These are phyloP conservation scores for Lateolabrax maculatus DNA, from an alignment of 2,797 vertebrate species.

Conservation along the genomic window DNA sequence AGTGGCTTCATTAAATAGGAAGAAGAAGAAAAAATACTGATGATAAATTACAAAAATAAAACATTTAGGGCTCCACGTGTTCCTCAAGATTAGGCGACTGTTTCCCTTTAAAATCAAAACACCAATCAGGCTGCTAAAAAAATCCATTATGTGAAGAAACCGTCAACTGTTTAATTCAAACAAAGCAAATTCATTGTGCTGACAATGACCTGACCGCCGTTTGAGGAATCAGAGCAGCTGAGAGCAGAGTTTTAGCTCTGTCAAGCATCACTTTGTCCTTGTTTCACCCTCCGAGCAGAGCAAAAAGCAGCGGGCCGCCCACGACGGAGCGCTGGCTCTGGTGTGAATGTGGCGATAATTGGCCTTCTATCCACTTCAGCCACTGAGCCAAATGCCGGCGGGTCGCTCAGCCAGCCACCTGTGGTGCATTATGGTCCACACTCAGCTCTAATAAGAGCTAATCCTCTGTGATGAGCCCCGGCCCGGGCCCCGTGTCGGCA, in stretches of 20 bases:
- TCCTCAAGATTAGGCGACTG: rapidly evolving
- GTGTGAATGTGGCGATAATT: constrained; percentile 63
- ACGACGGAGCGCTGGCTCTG: constrained; percentile 19
- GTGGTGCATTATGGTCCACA: constrained; percentile 69
- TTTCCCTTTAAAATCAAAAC: background rate
- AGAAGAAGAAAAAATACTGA: too few relatives aligned
- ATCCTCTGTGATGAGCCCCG: constrained; percentile 64
- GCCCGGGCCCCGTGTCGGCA: constrained; percentile 20
- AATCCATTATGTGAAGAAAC: background rate
- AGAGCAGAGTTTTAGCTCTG: constrained; percentile 38
- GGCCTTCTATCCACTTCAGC: constrained; percentile 64
- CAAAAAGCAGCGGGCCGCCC: constrained; percentile 44
- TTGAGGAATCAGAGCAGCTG: constrained; percentile 16
- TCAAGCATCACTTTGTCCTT: constrained; percentile 46
- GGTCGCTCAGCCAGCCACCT: constrained; percentile 62
- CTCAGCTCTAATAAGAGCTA: constrained; percentile 71
- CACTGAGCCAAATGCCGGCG: constrained; percentile 55
- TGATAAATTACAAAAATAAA: background rate
- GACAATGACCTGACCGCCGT: background rate
- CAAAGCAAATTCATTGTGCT: background rate
- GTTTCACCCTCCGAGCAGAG: constrained; percentile 32
- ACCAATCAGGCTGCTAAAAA: background rate
- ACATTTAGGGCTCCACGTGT: background rate
- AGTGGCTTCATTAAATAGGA: too few relatives aligned
- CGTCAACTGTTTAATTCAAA: background rate